Conservation (phyloP, 2,888 invertebrate genomes). For the Epirrita christyi region DNA sequence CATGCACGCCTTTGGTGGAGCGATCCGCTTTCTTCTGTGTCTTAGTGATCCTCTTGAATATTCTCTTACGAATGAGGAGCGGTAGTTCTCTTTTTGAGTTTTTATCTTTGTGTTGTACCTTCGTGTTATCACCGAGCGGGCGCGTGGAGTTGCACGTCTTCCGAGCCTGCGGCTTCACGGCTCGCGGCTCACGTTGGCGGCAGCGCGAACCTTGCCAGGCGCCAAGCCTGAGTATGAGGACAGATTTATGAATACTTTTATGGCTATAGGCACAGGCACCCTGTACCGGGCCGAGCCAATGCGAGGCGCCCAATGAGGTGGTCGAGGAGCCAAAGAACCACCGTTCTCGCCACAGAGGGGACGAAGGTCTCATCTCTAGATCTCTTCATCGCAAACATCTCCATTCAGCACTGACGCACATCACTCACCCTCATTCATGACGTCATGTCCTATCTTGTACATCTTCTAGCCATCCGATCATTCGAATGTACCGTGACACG, state of each 20-base stretch:
- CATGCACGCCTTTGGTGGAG: conserved; percentile 62
- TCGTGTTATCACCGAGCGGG: conserved; percentile 18
- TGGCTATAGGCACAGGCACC: conserved; percentile 5
- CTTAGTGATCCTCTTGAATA: conserved; percentile 46
- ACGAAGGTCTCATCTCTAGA: conserved; percentile 20
- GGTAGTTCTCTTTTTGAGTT: conserved; percentile 28
- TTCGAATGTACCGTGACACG: conserved; percentile 29
- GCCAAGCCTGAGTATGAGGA: conserved; percentile 13
- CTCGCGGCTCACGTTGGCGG: not conserved
- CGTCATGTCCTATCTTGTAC: conserved; percentile 2
- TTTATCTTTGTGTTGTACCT: conserved; percentile 29
- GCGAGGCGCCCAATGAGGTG: conserved; percentile 29
- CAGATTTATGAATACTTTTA: conserved; percentile 17
- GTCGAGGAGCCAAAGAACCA: conserved; percentile 24
- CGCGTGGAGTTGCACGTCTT: conserved; percentile 5
- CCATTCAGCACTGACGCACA: conserved; percentile 22
- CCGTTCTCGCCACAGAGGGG: conserved; percentile 16
- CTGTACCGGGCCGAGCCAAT: not conserved
- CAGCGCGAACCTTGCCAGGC: no score
- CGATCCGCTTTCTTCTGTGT: conserved; percentile 53
- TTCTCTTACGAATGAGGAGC: conserved; percentile 33
- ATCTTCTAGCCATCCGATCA: conserved; percentile 24
- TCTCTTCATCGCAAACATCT: conserved; percentile 9
- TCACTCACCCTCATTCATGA: conserved; percentile 9
- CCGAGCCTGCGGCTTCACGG: not conserved